Evolutionary conservation across 2,888 invertebrate genomes (phyloP), one percentile per base, ranked within the genome.

Genomic region (Notocelia uddmanniana): DNA sequence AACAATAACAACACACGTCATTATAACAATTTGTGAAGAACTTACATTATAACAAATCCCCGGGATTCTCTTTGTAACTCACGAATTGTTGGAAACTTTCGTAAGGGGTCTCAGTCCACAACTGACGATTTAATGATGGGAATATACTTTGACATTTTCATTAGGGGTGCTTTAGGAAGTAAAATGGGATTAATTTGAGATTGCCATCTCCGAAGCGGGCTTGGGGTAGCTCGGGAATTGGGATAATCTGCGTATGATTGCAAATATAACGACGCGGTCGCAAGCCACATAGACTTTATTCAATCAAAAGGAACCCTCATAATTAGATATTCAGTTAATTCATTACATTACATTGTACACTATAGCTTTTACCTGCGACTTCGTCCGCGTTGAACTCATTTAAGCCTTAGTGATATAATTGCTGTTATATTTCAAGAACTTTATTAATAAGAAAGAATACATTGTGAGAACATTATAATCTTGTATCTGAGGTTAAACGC

Each of bases 1-100:
- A 66, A 66, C 64, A 64, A 70, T 70, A 70, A 70, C 70, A 70
- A 66, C 70, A 57, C 57, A 66, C 70, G 64, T 66, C 70, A 70
- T 70, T 70, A 70, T 70, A 70, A 63, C 69, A 69, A 69, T 55
- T 66, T 58, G 26, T 41, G 26, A 58, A 59, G 41, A 66, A 70
- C 64, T 70, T 58, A 11, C 26, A 64, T 66, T 64, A 41, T 58
- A 64, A 64, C 64, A 58, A 70, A 66, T 59, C 41, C 41, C 50
- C 10, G 23, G 34, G 18, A 34, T 55, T 48, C 55, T 45, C 63
- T 62, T 54, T 70, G 10, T 58, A 64, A 69, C 70, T 64, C 45
- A 9, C 19, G 50, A 48, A 64, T 58, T 66, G 64, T 70, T 70
- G 31, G 19, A 26, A 70, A 70, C 57, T 70, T 70, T 69, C 55